Evolutionary conservation across 2,888 invertebrate species (phyloP).

Genomic region (Chydorus sphaericus): DNA sequence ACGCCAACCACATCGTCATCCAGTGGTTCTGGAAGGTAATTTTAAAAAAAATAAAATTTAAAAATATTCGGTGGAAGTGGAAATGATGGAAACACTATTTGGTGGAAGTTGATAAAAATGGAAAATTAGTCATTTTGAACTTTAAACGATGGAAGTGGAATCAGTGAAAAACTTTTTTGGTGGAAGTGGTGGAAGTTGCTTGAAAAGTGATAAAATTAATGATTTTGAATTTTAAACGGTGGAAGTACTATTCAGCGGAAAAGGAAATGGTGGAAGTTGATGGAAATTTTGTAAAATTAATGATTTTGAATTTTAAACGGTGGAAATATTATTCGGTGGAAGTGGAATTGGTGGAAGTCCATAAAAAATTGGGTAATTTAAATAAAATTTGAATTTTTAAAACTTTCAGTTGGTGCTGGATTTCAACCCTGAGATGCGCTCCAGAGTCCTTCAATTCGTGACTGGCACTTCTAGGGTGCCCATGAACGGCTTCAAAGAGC

Average conservation of each 20-base stretch:
- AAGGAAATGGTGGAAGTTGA: too few species aligned
- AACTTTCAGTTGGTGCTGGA: slow-evolving; percentile 66
- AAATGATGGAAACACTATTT: not conserved
- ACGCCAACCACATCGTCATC: slow-evolving; percentile 88
- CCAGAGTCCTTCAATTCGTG: slow-evolving; percentile 90
- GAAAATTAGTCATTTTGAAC: too few species aligned
- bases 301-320: not conserved
- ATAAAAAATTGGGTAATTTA: not conserved
- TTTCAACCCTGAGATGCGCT: slow-evolving; percentile 94
- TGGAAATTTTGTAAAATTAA: not conserved
- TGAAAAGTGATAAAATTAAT: too few species aligned
- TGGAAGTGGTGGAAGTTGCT: too few species aligned
- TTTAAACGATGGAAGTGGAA: too few species aligned
- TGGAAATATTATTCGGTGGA: too few species aligned
- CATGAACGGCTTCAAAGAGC: slow-evolving; percentile 98
- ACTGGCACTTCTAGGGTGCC: slow-evolving; percentile 97
- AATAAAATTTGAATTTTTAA: too few species aligned
- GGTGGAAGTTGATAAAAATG: too few species aligned
- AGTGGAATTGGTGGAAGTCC: too few species aligned
- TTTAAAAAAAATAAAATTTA: slow-evolving; percentile 11
- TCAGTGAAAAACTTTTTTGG: too few species aligned
- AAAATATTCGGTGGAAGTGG: not conserved
- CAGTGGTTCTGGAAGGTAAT: slow-evolving; percentile 93
- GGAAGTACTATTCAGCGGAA: too few species aligned
- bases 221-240: too few species aligned